phyloP scores from a whole-genome alignment of 2,888 invertebrate genomes.

The Dendrolimus houi region DNA sequence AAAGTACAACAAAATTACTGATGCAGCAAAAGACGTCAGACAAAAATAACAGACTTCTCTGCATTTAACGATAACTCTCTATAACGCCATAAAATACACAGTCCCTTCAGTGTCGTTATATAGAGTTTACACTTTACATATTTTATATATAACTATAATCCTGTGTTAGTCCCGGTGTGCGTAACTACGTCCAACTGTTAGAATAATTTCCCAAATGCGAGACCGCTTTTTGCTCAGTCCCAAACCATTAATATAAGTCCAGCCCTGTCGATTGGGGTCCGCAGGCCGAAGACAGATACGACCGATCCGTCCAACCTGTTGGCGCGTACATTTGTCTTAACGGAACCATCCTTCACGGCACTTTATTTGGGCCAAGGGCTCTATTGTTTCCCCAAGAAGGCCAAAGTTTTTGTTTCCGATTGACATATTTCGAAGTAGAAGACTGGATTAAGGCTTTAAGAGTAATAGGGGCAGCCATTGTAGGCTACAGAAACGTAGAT shows the following conservation, averaged over 20 bases:
- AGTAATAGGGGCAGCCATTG: too few relatives aligned
- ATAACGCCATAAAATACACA: too few relatives aligned
- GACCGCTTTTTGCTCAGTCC: background rate
- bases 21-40: too few relatives aligned
- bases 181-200: too few relatives aligned
- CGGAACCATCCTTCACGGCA: background rate
- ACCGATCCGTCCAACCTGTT: conserved; percentile 35
- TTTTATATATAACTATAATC: too few relatives aligned
- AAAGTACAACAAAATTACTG: too few relatives aligned
- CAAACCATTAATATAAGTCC: background rate
- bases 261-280: background rate
- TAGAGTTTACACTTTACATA: too few relatives aligned
- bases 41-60: too few relatives aligned
- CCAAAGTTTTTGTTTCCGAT: background rate
- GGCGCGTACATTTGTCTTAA: conserved; percentile 18
- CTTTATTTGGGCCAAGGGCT: conserved; percentile 1
- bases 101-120: too few relatives aligned
- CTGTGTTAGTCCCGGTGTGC: too few relatives aligned
- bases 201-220: background rate
- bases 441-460: background rate
- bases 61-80: too few relatives aligned
- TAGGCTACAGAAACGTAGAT: too few relatives aligned
- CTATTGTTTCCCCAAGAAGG: background rate
- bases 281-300: conserved; percentile 17
- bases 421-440: background rate